Base-by-base conservation (phyloP, 2,797 vertebrate species). In the Neostethus bicornis region DNA sequence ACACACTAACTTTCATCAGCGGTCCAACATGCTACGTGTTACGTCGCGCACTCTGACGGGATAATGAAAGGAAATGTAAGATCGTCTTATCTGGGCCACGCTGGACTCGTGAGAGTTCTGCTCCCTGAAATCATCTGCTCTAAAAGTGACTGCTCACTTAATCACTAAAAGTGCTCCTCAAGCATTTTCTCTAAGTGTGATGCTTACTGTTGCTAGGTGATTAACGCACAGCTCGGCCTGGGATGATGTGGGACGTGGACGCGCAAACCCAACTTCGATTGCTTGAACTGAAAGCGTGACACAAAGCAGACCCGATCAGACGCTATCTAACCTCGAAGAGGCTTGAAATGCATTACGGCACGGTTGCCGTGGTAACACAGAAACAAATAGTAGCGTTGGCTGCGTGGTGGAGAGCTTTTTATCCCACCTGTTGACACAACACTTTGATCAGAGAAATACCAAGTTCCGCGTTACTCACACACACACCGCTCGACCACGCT, bases 41-140 rank as follows among this genome's bases (percentile, higher is more conserved):
- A n/a, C n/a, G n/a, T n/a, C n/a, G n/a, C n/a, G n/a, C n/a, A 54
- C 49, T 25, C 64, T 61, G 52, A 70, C 14, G 1, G 50, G 32
- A 35, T 29, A 50, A 37, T 37, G 42, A 50, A 55, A 39, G 26
- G 45, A 66, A 59, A 69, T 34, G 61, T 44, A 52, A 53, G 60
- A 48, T 62, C 54, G 61, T 67, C 68, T 70, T 66, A 72, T 85
- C 51, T 78, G 72, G 75, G 79, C 75, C 80, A 77, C 16, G 28
- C 63, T 46, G 60, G 44, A 66, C 75, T 79, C 72, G 31, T 57
- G 72, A 72, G 74, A 75, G 71, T 78, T 70, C 61, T 7, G 45
- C 43, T 63, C 76, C 61, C 51, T 7, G 70, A 54, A 59, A 31
- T 23, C 34, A 39, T 51, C 46, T 20, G 19, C 45, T 48, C 61